Base-by-base conservation (phyloP, 92 coral and sea anemone species). In the Hydrozoanthus gracilis region DNA sequence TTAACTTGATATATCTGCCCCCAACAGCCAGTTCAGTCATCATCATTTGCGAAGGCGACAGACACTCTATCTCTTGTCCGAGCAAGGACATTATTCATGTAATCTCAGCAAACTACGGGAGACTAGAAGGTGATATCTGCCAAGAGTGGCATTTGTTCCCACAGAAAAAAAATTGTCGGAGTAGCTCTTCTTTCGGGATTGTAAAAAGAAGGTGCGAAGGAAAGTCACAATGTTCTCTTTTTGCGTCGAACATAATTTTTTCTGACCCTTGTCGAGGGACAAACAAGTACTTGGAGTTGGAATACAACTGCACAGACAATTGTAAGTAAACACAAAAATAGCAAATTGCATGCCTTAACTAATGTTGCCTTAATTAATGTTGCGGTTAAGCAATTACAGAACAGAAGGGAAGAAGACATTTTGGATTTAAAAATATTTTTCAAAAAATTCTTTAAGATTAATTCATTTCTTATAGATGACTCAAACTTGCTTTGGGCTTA, bases 201-300 rank as follows among this genome's bases (percentile, higher is more conserved):
- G 78, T 73, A 46, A 49, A 48, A 16, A 35, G 49, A 73, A 14
- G 44, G 11, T 73, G 78, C 16, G 78, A 73, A 17, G 78, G 78
- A 3, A 73, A 48, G 7, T 8, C 14, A 73, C 15, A 17, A 48
- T 73, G 78, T 8, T n/a, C 45, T 3, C 78, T 73, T 14, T 4
- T 4, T 49, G 78, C 78, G 11, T 49, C 78, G 16, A 73, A 73
- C 8, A 6, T 3, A 5, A 27, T 9, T 18, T 73, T 73, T 48
- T 39, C 44, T 49, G 78, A 73, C 44, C 78, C 58, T 16, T 73
- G 78, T n/a, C 14, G 0, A 4, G 13, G 78, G 16, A 73, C 58
- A 4, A 8, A 15, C 52, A 73, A 73, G 18, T 73, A 73, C 52
- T 58, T 73, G 8, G 35, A 73, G 55, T 60, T 73, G 15, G 47